phyloP scores from a whole-genome alignment of 2,797 vertebrate species.

The Peromyscus melanophrys region DNA sequence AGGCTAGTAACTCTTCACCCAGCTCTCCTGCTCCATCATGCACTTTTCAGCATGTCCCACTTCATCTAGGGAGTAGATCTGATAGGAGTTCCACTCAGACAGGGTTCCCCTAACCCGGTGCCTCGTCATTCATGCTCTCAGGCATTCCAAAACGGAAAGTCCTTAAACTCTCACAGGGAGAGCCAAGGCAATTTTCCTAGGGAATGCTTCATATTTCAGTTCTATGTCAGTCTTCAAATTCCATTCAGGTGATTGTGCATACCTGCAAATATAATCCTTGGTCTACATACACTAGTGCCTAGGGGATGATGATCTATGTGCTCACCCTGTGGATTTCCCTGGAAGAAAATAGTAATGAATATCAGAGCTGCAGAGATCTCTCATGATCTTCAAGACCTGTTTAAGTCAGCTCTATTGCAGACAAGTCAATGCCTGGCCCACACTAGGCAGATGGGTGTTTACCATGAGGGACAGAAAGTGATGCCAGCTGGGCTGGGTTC shows the following conservation, averaged over 20 bases:
- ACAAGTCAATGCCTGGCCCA: conserved; percentile 5
- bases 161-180: background rate
- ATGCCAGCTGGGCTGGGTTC: background rate
- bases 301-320: no score
- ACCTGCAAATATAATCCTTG: background rate
- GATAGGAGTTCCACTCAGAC: background rate
- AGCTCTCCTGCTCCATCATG: background rate
- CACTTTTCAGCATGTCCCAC: background rate
- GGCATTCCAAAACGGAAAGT: background rate
- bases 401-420: background rate
- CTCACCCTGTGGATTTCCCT: conserved; percentile 45
- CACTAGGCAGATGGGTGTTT: background rate
- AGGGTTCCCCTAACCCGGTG: conserved; percentile 27
- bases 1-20: background rate
- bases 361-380: conserved; percentile 26
- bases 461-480: background rate
- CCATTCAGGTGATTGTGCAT: background rate
- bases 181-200: conserved; percentile 3
- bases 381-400: background rate
- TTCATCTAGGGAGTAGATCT: background rate
- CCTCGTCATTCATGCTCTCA: background rate
- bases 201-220: background rate
- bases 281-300: background rate
- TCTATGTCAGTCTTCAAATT: background rate
- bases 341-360: conserved; percentile 15